Conservation (phyloP, 2,888 invertebrate species). For the Cephus spinipes region DNA sequence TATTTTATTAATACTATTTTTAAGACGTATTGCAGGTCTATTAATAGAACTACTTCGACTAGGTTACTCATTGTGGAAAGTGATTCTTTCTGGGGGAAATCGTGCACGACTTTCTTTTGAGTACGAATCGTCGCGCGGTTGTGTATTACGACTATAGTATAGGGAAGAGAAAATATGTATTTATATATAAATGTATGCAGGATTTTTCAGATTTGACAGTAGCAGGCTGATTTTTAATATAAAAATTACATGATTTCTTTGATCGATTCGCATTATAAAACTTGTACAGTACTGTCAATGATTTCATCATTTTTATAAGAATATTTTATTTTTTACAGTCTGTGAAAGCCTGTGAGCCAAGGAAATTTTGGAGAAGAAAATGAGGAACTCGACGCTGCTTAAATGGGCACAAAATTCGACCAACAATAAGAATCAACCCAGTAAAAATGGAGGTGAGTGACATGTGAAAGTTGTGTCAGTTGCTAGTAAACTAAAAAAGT, state of each 20-base stretch:
- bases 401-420: conserved; percentile 72
- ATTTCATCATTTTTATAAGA: not conserved
- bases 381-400: conserved; percentile 71
- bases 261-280: not conserved
- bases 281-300: not conserved
- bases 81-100: not conserved
- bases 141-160: not conserved
- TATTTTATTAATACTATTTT: not conserved
- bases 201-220: not conserved
- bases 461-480: not conserved
- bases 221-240: not conserved
- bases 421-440: conserved; percentile 65
- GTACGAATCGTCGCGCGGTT: not conserved
- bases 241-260: not conserved
- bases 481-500: not conserved
- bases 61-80: not conserved
- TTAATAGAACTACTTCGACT: not conserved
- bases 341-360: not conserved
- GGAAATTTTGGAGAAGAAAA: conserved; percentile 43
- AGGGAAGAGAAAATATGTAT: not conserved
- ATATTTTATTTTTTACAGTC: conserved; percentile 20
- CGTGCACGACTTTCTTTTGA: not conserved
- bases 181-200: not conserved
- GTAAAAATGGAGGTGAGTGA: conserved; percentile 59
- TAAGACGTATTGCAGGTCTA: not conserved